Conservation (phyloP, 2,888 invertebrate species). For the Magallana nippona region DNA sequence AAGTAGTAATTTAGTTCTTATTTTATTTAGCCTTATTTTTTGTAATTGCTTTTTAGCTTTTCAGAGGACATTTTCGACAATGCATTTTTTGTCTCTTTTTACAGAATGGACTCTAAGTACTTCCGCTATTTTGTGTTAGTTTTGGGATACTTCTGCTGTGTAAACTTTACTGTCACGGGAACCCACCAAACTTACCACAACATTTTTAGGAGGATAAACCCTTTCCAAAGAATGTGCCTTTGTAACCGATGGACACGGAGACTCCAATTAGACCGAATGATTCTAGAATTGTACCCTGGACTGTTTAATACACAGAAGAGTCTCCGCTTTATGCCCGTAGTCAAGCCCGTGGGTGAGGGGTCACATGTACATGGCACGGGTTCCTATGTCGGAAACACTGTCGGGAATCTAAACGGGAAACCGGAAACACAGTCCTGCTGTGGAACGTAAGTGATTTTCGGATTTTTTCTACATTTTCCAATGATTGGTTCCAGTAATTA, state of each 20-base stretch:
- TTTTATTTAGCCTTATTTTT: background rate
- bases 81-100: background rate
- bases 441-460: conserved; percentile 44
- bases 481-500: no score
- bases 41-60: background rate
- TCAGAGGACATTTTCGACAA: background rate
- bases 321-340: conserved; percentile 57
- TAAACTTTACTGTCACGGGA: background rate
- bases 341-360: conserved; percentile 52
- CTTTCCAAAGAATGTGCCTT: conserved; percentile 12
- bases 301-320: conserved; percentile 60
- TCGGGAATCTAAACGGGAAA: conserved; percentile 16
- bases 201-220: background rate
- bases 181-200: conserved; percentile 7
- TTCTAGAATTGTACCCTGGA: conserved; percentile 62
- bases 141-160: background rate
- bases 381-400: conserved; percentile 45
- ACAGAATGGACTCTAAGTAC: conserved; percentile 3
- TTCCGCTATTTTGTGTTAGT: background rate
- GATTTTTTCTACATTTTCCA: background rate
- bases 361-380: conserved; percentile 37
- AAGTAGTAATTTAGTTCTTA: background rate
- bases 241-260: background rate
- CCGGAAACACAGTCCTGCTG: conserved; percentile 42
- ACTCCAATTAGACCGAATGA: conserved; percentile 49